Conservation (phyloP, 2,888 invertebrate genomes). For the Frankliniella fusca region DNA sequence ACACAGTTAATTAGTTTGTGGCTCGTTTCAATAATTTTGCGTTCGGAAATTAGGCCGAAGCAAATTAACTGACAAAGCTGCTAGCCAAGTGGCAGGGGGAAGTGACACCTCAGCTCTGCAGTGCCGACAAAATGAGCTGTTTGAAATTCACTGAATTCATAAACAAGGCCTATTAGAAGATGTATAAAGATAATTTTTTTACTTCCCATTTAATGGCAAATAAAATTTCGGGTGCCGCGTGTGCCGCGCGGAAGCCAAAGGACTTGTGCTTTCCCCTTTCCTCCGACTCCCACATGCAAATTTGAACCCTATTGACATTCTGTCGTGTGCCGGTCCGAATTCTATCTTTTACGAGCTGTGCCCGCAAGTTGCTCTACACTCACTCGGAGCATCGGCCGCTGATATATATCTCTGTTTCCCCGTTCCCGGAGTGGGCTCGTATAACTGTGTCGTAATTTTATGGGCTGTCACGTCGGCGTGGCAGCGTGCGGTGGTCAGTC, state of each 20-base stretch:
- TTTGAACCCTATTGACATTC: background rate
- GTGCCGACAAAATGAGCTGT: background rate
- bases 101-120: background rate
- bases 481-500: no score
- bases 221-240: background rate
- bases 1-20: no score
- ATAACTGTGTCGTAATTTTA: background rate
- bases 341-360: slow-evolving; percentile 24
- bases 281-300: background rate
- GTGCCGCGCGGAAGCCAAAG: background rate
- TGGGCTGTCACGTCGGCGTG: no score
- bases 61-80: no score
- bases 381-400: background rate
- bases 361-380: background rate
- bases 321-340: background rate
- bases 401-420: background rate
- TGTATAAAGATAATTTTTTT: slow-evolving; percentile 20
- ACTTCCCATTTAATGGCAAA: background rate
- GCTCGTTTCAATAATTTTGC: no score
- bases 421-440: background rate
- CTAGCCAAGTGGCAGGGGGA: no score
- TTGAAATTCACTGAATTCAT: slow-evolving; percentile 19
- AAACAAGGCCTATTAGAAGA: slow-evolving; percentile 9
- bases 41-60: no score
- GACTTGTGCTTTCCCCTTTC: background rate